These are phyloP conservation scores for Chrysolina americana DNA, from an alignment of 2,888 invertebrate species.

Conservation along the genomic window DNA sequence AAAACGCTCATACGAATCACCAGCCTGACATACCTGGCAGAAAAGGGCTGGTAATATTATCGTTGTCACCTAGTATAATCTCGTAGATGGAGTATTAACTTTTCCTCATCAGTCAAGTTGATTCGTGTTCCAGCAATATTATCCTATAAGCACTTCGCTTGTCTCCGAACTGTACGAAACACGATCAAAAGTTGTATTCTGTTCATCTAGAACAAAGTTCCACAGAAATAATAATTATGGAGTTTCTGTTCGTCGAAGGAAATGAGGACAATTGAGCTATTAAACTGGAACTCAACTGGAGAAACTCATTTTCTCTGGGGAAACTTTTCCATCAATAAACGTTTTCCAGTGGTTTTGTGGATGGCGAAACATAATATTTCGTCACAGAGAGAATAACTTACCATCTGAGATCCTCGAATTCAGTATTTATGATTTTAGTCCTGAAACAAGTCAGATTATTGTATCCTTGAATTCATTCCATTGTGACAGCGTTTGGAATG, in stretches of 20 bases:
- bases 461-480: too few species aligned
- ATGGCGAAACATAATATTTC: background rate
- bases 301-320: background rate
- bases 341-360: background rate
- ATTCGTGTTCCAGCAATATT: background rate
- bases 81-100: too few species aligned
- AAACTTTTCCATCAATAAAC: conserved; percentile 18
- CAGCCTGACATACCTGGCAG: too few species aligned
- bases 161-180: background rate
- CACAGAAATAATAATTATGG: background rate
- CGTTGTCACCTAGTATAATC: too few species aligned
- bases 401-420: too few species aligned
- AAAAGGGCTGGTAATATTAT: too few species aligned
- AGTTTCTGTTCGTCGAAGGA: background rate
- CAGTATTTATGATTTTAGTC: too few species aligned
- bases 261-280: conserved; percentile 11
- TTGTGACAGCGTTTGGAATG: too few species aligned
- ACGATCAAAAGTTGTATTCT: conserved; percentile 7
- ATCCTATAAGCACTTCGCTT: background rate
- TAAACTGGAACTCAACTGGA: background rate
- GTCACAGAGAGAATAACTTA: background rate
- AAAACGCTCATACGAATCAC: too few species aligned
- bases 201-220: conserved; percentile 4
- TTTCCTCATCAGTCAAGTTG: background rate
- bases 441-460: background rate